A percentile compares a stretch with the other conserved stretches of the same genome.
These are phyloP conservation scores for Mycteria americana DNA, from an alignment of 2,797 vertebrate species.

Conservation along the genomic window DNA sequence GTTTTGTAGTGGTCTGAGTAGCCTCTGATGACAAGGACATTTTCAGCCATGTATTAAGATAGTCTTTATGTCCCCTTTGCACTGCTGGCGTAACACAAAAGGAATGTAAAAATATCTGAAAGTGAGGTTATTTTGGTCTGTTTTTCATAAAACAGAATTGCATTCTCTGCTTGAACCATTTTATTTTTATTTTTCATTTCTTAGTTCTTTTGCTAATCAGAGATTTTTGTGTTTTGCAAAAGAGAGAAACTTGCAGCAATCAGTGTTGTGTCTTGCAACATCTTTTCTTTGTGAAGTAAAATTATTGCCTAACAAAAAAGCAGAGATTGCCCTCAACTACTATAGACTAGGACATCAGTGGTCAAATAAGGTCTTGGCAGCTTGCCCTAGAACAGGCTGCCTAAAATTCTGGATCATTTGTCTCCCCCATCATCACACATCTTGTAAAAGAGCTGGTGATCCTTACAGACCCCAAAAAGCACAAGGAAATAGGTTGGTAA, in stretches of 20 bases:
- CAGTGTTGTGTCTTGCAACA: constrained; percentile 8
- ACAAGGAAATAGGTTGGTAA: neutral
- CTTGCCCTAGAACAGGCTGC: neutral
- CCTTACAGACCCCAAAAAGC: neutral
- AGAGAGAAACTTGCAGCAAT: constrained; percentile 33
- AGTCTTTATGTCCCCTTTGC: neutral
- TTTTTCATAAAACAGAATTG: constrained; percentile 29
- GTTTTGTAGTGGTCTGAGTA: neutral
- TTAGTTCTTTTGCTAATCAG: constrained; percentile 45
- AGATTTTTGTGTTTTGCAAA: constrained; percentile 51
- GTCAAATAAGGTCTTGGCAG: constrained; percentile 29
- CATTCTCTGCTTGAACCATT: neutral
- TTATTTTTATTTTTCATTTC: constrained; percentile 30
- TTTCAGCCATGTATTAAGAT: neutral
- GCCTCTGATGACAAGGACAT: neutral
- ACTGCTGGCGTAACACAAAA: neutral
- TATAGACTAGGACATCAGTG: neutral
- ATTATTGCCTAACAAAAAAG: constrained; percentile 44
- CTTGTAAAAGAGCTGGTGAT: neutral
- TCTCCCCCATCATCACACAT: neutral
- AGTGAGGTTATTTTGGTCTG: constrained; percentile 28
- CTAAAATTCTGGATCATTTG: neutral
- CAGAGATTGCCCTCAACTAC: constrained; percentile 14
- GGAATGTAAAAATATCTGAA: constrained; percentile 23
- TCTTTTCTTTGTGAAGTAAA: constrained; percentile 9